These are phyloP conservation scores for Pteromalus puparum DNA, from an alignment of 1,140 invertebrate genomes.

Conservation along the genomic window DNA sequence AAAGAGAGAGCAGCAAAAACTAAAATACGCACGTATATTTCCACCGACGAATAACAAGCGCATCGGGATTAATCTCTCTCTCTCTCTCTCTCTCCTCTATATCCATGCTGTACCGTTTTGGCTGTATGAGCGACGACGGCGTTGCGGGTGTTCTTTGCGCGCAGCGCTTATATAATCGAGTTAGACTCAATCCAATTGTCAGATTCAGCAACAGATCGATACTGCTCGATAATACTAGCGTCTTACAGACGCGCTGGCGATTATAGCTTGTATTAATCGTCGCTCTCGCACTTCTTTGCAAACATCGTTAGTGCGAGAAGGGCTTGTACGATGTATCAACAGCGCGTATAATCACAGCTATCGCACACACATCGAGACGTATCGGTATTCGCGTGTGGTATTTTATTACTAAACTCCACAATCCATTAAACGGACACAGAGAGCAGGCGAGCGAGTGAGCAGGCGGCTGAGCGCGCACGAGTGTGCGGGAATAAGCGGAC, in stretches of 20 bases:
- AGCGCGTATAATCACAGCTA: neutral
- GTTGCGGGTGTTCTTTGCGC: conserved; percentile 62
- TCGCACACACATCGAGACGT: neutral
- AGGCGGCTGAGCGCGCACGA: too few species aligned
- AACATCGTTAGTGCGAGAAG: neutral
- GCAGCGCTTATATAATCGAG: conserved; percentile 61
- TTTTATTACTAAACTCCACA: neutral
- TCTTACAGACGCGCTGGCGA: neutral
- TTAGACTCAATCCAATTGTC: conserved; percentile 68
- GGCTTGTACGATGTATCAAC: neutral
- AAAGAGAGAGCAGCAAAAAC: neutral
- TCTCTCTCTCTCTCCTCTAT: too few species aligned
- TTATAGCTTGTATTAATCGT: neutral
- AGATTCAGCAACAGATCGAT: conserved; percentile 54
- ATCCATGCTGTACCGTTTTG: neutral
- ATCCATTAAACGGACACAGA: neutral
- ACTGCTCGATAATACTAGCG: conserved; percentile 48
- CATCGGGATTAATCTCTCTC: conserved; percentile 31
- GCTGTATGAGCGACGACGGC: conserved; percentile 23
- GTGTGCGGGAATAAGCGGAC: neutral
- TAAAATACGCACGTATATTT: neutral
- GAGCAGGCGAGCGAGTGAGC: too few species aligned
- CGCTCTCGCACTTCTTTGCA: neutral
- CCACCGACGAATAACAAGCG: too few species aligned
- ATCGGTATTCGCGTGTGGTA: neutral